Conservation (phyloP, 2,888 invertebrate genomes). For the Xylocampa areola region DNA sequence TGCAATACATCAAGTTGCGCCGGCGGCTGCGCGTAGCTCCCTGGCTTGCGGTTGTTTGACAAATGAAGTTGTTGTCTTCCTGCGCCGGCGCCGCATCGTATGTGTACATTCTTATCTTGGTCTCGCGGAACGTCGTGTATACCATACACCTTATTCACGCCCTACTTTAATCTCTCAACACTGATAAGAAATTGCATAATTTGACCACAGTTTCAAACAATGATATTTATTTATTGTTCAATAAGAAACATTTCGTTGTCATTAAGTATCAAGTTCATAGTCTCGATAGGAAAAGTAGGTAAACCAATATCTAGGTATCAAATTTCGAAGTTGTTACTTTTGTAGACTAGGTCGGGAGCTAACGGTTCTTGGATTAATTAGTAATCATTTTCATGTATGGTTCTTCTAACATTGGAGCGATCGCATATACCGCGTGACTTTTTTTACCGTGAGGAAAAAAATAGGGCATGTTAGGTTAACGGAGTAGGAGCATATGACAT, state of each 20-base stretch:
- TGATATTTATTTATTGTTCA: constrained; percentile 41
- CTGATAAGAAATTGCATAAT: constrained; percentile 38
- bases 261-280: constrained; percentile 20
- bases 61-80: constrained; percentile 80
- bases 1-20: constrained; percentile 75
- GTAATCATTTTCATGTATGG: constrained; percentile 46
- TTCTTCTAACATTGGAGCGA: constrained; percentile 30
- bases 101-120: too few relatives aligned
- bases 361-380: constrained; percentile 47
- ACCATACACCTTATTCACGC: constrained; percentile 37
- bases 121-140: constrained; percentile 64
- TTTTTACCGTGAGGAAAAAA: too few relatives aligned
- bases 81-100: constrained; percentile 68
- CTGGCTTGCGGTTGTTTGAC: constrained; percentile 81
- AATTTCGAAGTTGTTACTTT: constrained; percentile 40
- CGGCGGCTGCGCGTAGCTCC: constrained; percentile 55
- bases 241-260: constrained; percentile 24
- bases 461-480: too few relatives aligned
- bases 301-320: constrained; percentile 28
- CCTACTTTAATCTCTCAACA: constrained; percentile 28
- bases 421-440: constrained; percentile 42
- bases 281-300: constrained; percentile 21
- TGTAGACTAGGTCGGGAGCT: constrained; percentile 34
- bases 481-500: too few relatives aligned
- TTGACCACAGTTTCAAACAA: constrained; percentile 21